Base-by-base conservation (phyloP, 2,113 vertebrate species). In the Epinephelus moara region DNA sequence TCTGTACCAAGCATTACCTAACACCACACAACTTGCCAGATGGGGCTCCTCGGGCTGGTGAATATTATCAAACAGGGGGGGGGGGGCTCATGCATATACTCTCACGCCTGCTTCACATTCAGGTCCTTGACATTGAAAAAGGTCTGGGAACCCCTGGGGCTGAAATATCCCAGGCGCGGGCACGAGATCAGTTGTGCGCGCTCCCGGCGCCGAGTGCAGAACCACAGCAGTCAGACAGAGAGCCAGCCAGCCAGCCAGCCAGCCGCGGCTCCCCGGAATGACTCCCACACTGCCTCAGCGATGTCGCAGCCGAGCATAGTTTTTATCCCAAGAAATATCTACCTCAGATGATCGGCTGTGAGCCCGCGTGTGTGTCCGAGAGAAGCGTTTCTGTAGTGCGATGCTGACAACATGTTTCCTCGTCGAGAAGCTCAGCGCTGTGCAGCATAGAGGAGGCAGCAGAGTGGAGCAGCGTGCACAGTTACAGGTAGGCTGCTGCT, bases 1-100 rank as follows among this genome's bases (percentile, higher is more conserved):
- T 66, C 68, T 12, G 82, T 75, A 89, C 84, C 70, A 78, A 70
- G 76, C 87, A 80, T 93, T 93, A 92, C 87, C 90, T 91, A 92
- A 92, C 91, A 78, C 80, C 72, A 64, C 77, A 75, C 82, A 87
- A 66, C 62, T 70, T 69, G 63, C 79, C 88, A 85, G 84, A 80
- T 74, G 64, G 83, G 76, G 79, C 78, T 92, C 78, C 60, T 84
- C 25, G n/a, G 71, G 73, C 84, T 78, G 60, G 19, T 73, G 69
- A 40, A 30, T 60, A 56, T 78, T 4, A 81, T 60, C 57, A 80
- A n/a, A 49, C 59, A 9, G 23, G 30, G 3, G 27, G 49, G 27
- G 49, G 15, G 45, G 62, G 59, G 17, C 33, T 14, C 47, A 6
- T 64, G 19, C 40, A 23, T 1, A 23, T 0, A 19, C 55, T 27